Percentiles rank a stretch among this genome's conserved stretches.
Evolutionary conservation across 1,140 invertebrate species (phyloP).

Genomic region (Pseudoatta argentina): DNA sequence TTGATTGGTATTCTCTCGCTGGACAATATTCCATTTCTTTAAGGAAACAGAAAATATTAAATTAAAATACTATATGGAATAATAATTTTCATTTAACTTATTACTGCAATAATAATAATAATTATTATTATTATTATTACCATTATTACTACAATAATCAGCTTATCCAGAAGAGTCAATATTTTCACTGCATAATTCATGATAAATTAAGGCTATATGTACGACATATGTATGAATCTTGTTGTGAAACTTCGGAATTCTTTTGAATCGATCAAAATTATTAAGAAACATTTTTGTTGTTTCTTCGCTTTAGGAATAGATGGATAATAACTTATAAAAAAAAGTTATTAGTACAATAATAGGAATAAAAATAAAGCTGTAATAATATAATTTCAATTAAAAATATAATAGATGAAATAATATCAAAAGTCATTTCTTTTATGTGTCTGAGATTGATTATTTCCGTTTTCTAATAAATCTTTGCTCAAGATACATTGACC

Average conservation of each 20-base stretch:
- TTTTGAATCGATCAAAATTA: not conserved
- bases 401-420: conserved; percentile 7
- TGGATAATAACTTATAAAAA: not conserved
- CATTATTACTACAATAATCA: no score
- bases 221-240: not conserved
- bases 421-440: conserved; percentile 9
- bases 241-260: not conserved
- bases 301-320: not conserved
- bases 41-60: no score
- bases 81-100: no score
- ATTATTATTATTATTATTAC: no score
- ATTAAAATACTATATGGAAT: no score
- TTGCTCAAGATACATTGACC: conserved; percentile 16
- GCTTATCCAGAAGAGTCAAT: not conserved
- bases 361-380: not conserved
- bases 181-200: not conserved
- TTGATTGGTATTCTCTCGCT: not conserved
- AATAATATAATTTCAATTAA: conserved; percentile 10
- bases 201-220: not conserved
- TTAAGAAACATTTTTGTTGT: conserved; percentile 5
- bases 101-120: no score
- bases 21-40: conserved; percentile 5
- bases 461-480: conserved; percentile 45
- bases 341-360: not conserved
- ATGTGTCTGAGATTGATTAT: not conserved